Conservation (phyloP, 2,888 invertebrate genomes). For the Trichogramma evanescens region DNA sequence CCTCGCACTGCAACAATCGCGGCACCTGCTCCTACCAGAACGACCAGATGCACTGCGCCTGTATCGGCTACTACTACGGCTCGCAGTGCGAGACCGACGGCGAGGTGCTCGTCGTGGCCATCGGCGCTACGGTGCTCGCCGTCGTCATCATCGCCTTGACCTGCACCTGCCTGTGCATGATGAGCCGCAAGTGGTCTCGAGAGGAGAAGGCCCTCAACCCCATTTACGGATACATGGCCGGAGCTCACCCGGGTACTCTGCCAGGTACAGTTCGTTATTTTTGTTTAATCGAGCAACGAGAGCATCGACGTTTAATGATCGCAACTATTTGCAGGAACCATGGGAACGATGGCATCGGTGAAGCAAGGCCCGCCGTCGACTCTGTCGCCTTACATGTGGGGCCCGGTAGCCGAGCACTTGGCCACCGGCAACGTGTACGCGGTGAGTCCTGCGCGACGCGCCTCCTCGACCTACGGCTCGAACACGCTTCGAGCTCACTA, state of each 20-base stretch:
- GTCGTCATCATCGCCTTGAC: slow-evolving; percentile 83
- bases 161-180: slow-evolving; percentile 78
- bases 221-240: slow-evolving; percentile 79
- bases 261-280: slow-evolving; percentile 30
- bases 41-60: slow-evolving; percentile 69
- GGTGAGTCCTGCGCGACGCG: slow-evolving; percentile 51
- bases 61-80: slow-evolving; percentile 82
- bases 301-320: not conserved
- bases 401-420: slow-evolving; percentile 78
- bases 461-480: not conserved
- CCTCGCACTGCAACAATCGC: slow-evolving; percentile 73
- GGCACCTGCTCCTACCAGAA: slow-evolving; percentile 78
- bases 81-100: slow-evolving; percentile 85
- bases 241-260: slow-evolving; percentile 45
- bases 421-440: slow-evolving; percentile 79
- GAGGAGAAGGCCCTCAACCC: slow-evolving; percentile 81
- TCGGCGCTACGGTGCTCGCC: slow-evolving; percentile 83
- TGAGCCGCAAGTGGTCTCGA: slow-evolving; percentile 87
- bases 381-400: slow-evolving; percentile 71
- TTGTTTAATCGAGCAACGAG: not conserved
- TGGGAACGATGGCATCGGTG: slow-evolving; percentile 42
- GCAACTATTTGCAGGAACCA: slow-evolving; percentile 35
- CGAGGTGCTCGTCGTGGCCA: slow-evolving; percentile 83
- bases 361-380: slow-evolving; percentile 44
- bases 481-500: not conserved